These are phyloP conservation scores for Protaetia brevitarsis DNA, from an alignment of 1,140 invertebrate genomes.

Conservation along the genomic window DNA sequence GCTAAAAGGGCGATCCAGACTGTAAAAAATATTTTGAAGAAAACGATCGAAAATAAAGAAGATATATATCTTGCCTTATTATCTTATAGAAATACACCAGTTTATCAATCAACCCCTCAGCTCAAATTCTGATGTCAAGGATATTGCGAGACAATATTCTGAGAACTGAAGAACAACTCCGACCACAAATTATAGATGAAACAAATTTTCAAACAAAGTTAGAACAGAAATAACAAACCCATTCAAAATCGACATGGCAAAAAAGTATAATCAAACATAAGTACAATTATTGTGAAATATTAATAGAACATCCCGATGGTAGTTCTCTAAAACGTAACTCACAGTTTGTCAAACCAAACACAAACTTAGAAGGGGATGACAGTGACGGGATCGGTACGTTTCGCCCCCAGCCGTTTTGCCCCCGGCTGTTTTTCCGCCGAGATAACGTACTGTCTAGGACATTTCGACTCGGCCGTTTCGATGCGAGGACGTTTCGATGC, in stretches of 20 bases:
- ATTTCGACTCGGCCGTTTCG: too few relatives aligned
- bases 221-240: neutral
- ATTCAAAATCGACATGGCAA: neutral
- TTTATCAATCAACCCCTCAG: neutral
- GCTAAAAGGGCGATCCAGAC: slow-evolving; percentile 19
- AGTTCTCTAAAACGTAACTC: neutral
- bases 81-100: slow-evolving; percentile 9
- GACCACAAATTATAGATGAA: neutral
- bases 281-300: neutral
- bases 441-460: too few relatives aligned
- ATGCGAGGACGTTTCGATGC: too few relatives aligned
- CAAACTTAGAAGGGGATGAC: too few relatives aligned
- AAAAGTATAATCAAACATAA: neutral
- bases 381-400: too few relatives aligned
- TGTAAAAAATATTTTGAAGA: slow-evolving; percentile 20
- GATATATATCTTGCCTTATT: slow-evolving; percentile 19
- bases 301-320: neutral
- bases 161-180: neutral
- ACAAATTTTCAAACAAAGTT: neutral
- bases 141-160: slow-evolving; percentile 32
- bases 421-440: too few relatives aligned
- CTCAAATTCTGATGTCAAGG: slow-evolving; percentile 32
- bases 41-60: slow-evolving; percentile 18
- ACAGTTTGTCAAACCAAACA: too few relatives aligned
- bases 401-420: too few relatives aligned